Base-by-base conservation (phyloP, 1,140 invertebrate genomes). In the Tribolium castaneum region DNA sequence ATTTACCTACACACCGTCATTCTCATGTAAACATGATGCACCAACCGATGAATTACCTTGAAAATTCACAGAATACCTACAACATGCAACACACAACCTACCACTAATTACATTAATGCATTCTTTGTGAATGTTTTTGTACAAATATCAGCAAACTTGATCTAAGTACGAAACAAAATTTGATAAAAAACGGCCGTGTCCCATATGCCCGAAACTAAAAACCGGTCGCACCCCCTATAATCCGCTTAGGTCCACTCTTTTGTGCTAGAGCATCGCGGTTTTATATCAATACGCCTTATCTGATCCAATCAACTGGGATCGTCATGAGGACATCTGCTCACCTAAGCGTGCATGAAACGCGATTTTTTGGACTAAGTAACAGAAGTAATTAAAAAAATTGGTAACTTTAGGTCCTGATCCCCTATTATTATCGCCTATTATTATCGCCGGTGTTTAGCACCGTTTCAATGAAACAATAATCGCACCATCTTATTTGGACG, bases 121-220 rank as follows among this genome's bases (percentile, higher is more conserved):
- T 45, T 10, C 39, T 30, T 30, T 30, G 25, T 30, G 25, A 4
- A 30, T 45, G 39, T n/a, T n/a, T 45, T 45, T 45, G 25, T 30
- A 30, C 25, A 30, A 19, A 19, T 19, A 19, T 19, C 16, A 19
- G 16, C 25, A 30, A 5, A 45, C n/a, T 45, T 45, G 39, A 45
- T 45, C 9, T 9, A 45, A 9, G 9, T 45, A 45, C n/a, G n/a
- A n/a, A 45, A 45, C 7, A 35, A 39, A 66, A 34, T 66, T 66
- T 4, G 25, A 35, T 35, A 66, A 66, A 66, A 66, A 66, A 66
- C 54, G n/a, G 34, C 52, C 34, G 49, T 54, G 50, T 54, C 71
- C 79, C 79, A 80, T 80, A 80, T 80, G 79, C 76, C 76, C 14
- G 79, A 77, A 80, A 76, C 71, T 80, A 80, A 80, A 80, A 80